phyloP scores from a whole-genome alignment of 2,888 invertebrate species.

The Philopedon plagiatum region DNA sequence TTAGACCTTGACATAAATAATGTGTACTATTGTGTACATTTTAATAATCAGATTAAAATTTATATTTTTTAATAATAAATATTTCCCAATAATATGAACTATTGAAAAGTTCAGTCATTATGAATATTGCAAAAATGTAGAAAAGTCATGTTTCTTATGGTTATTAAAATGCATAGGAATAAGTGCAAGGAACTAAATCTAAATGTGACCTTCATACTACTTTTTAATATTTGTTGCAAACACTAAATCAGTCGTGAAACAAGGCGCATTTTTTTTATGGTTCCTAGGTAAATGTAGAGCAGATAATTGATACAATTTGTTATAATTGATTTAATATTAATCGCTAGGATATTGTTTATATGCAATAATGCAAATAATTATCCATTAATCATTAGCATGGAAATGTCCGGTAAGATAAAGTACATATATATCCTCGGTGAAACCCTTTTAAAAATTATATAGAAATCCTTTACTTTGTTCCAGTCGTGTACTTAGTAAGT shows the following conservation, averaged over 20 bases:
- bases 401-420: no score
- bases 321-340: conserved; percentile 13
- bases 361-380: no score
- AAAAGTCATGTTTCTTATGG: not conserved
- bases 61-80: not conserved
- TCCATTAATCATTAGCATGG: no score
- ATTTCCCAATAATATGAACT: not conserved
- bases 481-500: no score
- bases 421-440: no score
- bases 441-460: no score
- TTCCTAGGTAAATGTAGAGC: conserved; percentile 29
- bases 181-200: not conserved
- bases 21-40: no score
- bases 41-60: no score
- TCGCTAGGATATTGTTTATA: not conserved
- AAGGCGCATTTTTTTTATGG: conserved; percentile 12
- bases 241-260: conserved; percentile 14
- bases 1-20: not conserved
- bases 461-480: no score
- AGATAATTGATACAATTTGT: conserved; percentile 9
- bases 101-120: not conserved
- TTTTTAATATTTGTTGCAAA: conserved; percentile 10
- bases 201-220: conserved; percentile 13
- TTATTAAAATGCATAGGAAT: conserved; percentile 2
- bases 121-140: not conserved